These are phyloP conservation scores for Erebia aethiops DNA, from an alignment of 2,888 invertebrate genomes.

Conservation along the genomic window DNA sequence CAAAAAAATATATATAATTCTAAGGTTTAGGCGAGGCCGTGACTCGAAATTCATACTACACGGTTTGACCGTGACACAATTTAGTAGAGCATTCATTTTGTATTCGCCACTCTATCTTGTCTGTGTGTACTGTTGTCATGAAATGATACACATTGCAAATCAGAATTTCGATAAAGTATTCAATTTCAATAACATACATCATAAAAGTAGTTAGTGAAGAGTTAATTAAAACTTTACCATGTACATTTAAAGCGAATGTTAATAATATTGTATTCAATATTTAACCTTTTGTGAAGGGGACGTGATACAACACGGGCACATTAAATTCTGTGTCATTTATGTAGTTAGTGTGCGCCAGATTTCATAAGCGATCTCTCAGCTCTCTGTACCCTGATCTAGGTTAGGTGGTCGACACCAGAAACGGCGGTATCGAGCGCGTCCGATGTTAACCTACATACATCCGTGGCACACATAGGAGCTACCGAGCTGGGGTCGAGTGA, in stretches of 20 bases:
- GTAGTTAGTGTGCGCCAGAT: slow-evolving; percentile 78
- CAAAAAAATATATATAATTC: slow-evolving; percentile 29
- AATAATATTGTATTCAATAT: slow-evolving; percentile 39
- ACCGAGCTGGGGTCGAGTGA: slow-evolving; percentile 69
- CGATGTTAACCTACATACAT: slow-evolving; percentile 80
- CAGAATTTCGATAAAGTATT: not conserved
- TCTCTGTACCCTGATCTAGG: slow-evolving; percentile 82
- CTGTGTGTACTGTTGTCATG: slow-evolving; percentile 24
- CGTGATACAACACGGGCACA: slow-evolving; percentile 52
- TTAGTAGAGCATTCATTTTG: slow-evolving; percentile 40
- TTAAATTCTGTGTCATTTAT: slow-evolving; percentile 72
- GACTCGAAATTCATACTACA: slow-evolving; percentile 39
- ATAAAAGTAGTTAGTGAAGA: not conserved
- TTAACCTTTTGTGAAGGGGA: slow-evolving; percentile 19
- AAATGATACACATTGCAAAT: slow-evolving; percentile 29
- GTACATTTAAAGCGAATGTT: slow-evolving; percentile 44
- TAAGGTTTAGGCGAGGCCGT: slow-evolving; percentile 41
- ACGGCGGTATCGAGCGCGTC: slow-evolving; percentile 80
- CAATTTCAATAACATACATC: not conserved
- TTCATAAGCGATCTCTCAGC: slow-evolving; percentile 82
- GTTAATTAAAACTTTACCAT: not conserved
- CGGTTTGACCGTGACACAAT: slow-evolving; percentile 39
- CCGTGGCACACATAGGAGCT: slow-evolving; percentile 36
- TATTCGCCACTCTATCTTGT: slow-evolving; percentile 38
- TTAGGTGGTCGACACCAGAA: slow-evolving; percentile 80